Percentiles rank a stretch among this genome's conserved stretches.
Conservation (phyloP, 2,797 vertebrate species). For the Rhinella marina region DNA sequence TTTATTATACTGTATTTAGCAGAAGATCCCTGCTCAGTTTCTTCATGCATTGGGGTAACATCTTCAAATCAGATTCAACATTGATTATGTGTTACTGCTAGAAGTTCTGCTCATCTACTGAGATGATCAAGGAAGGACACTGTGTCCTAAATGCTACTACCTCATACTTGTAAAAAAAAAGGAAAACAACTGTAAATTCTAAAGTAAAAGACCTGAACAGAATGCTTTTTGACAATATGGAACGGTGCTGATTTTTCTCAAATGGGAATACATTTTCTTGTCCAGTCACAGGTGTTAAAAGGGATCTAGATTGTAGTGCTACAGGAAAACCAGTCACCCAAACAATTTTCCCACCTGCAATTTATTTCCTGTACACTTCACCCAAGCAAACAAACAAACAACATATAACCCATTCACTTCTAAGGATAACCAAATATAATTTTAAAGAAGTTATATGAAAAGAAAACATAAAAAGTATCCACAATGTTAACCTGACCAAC, state of each 20-base stretch:
- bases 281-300: background rate
- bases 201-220: background rate
- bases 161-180: no score
- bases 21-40: background rate
- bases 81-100: background rate
- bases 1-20: background rate
- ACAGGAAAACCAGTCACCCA: background rate
- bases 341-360: background rate
- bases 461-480: background rate
- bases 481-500: background rate
- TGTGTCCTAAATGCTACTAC: background rate
- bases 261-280: background rate
- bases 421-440: background rate
- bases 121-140: background rate
- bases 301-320: background rate
- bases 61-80: background rate
- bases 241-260: background rate
- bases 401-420: background rate
- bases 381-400: background rate
- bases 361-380: background rate
- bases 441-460: background rate
- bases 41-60: background rate
- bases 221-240: background rate
- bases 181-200: background rate
- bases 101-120: background rate